Conservation (phyloP, 2,113 vertebrate genomes). For the Silurus asotus region DNA sequence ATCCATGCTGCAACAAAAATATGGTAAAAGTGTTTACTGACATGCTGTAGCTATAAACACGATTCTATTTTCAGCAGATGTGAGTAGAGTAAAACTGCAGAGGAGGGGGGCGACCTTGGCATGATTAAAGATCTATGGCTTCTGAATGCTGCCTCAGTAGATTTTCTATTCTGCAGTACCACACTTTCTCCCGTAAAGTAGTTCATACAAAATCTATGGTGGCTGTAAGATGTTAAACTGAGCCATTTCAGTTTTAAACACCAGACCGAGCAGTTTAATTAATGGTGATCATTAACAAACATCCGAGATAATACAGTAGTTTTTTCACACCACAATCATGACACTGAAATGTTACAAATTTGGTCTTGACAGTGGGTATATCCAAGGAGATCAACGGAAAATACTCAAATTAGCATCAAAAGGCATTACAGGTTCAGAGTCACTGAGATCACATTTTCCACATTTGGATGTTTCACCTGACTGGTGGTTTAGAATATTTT, state of each 20-base stretch:
- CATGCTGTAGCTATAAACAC: not conserved
- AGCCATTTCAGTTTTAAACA: not conserved
- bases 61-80: constrained; percentile 23
- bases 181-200: constrained; percentile 1
- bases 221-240: not conserved
- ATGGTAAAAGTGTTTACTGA: not conserved
- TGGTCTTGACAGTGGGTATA: no score
- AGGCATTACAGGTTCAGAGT: not conserved
- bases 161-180: constrained; percentile 16
- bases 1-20: not conserved
- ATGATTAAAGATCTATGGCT: constrained; percentile 21
- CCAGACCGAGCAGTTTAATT: not conserved
- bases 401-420: no score
- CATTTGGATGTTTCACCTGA: not conserved
- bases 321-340: not conserved
- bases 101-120: constrained; percentile 17
- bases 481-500: no score
- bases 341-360: not conserved
- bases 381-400: no score
- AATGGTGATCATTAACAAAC: not conserved
- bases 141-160: constrained; percentile 32
- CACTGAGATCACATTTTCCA: not conserved
- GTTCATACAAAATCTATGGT: constrained; percentile 22
- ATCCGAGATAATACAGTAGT: not conserved
- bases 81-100: not conserved